A percentile compares a stretch with the other conserved stretches of the same genome.
Evolutionary conservation across 1,140 invertebrate species (phyloP).

Genomic region (Brachionus angularis): DNA sequence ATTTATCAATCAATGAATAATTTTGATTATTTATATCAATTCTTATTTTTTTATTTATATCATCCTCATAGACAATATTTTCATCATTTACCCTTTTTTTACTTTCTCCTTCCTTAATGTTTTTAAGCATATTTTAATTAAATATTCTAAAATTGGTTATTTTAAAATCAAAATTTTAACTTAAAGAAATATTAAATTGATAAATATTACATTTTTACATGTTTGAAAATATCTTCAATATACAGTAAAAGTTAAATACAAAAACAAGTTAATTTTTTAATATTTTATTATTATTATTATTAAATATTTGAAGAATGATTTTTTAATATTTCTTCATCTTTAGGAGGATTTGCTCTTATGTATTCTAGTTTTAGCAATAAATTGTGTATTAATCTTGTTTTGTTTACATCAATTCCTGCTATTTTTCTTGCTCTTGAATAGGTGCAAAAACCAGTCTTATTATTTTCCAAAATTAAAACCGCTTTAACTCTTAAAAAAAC

Average conservation of each 20-base stretch:
- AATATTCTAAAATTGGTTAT: too few species aligned
- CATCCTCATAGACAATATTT: too few species aligned
- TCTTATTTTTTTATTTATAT: conserved; percentile 13
- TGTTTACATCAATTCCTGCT: conserved; percentile 43
- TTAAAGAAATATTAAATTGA: too few species aligned
- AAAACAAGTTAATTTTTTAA: background rate
- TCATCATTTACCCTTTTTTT: too few species aligned
- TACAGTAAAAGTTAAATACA: background rate
- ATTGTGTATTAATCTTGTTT: conserved; percentile 29
- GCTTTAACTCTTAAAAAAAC: conserved; percentile 37
- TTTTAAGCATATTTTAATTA: too few species aligned
- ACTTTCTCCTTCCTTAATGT: too few species aligned
- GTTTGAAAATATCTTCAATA: too few species aligned
- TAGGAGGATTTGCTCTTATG: background rate
- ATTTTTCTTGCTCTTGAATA: conserved; percentile 34
- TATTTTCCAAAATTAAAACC: conserved; percentile 12
- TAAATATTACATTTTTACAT: too few species aligned
- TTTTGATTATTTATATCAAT: background rate
- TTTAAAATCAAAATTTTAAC: too few species aligned
- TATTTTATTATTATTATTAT: background rate
- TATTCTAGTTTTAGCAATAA: conserved; percentile 13
- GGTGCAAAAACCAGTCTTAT: conserved; percentile 22
- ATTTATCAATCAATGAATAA: conserved; percentile 10
- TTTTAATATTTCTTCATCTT: background rate
- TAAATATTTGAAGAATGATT: background rate